Conservation (phyloP, 1,140 invertebrate genomes). For the Drosophila malerkotliana region DNA sequence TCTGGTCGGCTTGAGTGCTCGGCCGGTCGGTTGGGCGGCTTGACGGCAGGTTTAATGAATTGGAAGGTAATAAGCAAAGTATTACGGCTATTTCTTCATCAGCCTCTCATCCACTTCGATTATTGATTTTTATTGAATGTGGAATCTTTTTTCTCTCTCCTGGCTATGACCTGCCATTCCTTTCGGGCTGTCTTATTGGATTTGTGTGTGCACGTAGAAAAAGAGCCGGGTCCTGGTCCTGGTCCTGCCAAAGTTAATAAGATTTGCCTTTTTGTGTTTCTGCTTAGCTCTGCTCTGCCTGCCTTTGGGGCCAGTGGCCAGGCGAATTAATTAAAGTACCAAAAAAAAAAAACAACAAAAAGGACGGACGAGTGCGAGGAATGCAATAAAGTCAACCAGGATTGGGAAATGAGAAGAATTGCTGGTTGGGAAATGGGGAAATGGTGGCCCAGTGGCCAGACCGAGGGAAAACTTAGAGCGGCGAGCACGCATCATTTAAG, state of each 20-base stretch:
- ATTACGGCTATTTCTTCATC: slow-evolving; percentile 78
- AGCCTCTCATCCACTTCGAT: slow-evolving; percentile 40
- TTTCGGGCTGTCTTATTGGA: slow-evolving; percentile 64
- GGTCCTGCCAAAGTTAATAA: slow-evolving; percentile 68
- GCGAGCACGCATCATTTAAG: slow-evolving; percentile 72
- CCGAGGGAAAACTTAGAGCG: slow-evolving; percentile 13
- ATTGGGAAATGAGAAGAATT: slow-evolving; percentile 5
- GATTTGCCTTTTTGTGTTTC: slow-evolving; percentile 65
- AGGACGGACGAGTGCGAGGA: slow-evolving; percentile 61
- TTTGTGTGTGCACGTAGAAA: slow-evolving; percentile 54
- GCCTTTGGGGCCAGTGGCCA: slow-evolving; percentile 25
- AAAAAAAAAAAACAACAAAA: slow-evolving; percentile 58
- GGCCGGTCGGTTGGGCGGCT: slow-evolving; percentile 35
- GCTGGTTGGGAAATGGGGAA: background rate
- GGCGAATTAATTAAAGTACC: slow-evolving; percentile 75
- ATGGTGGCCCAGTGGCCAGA: background rate
- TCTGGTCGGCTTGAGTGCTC: slow-evolving; percentile 37
- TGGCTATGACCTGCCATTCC: slow-evolving; percentile 4
- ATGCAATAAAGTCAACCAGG: slow-evolving; percentile 65
- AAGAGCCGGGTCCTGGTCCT: slow-evolving; percentile 6
- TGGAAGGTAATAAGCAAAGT: slow-evolving; percentile 78
- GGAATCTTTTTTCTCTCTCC: slow-evolving; percentile 21
- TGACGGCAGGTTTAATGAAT: slow-evolving; percentile 73
- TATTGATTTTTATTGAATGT: slow-evolving; percentile 72
- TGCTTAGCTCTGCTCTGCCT: slow-evolving; percentile 30